Evolutionary conservation across 2,113 vertebrate species (phyloP).

Genomic region (Anser cygnoides): DNA sequence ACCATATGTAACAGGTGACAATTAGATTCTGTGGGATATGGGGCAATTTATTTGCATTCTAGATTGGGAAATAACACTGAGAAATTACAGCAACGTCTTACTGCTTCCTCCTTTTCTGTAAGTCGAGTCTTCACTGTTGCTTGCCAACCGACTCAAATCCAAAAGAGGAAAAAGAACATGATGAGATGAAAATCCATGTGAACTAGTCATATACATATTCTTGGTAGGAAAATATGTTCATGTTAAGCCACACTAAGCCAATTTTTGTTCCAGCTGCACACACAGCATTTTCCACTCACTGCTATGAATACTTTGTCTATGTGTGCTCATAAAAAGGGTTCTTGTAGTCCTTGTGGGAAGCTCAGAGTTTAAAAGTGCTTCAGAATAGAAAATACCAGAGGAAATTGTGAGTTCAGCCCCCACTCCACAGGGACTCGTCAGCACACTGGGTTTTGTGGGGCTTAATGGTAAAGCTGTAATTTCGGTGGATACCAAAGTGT

Average conservation of each 20-base stretch:
- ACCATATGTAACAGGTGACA: neutral
- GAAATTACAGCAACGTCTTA: neutral
- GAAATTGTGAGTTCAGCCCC: neutral
- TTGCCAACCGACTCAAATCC: neutral
- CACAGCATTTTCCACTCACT: conserved; percentile 26
- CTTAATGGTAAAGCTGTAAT: neutral
- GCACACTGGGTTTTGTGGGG: neutral
- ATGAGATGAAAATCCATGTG: conserved; percentile 2
- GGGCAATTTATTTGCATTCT: neutral
- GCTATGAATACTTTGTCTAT: conserved; percentile 12
- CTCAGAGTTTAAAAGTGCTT: conserved; percentile 25
- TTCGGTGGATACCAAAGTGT: neutral
- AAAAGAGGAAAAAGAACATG: neutral
- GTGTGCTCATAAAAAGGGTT: conserved; percentile 17
- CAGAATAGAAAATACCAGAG: neutral
- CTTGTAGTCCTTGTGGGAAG: conserved; percentile 18
- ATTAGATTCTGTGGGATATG: neutral
- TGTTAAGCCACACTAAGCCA: conserved; percentile 8
- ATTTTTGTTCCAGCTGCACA: conserved; percentile 39
- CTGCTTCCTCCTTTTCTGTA: neutral
- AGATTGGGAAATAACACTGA: neutral
- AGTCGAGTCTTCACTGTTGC: neutral
- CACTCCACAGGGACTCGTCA: neutral
- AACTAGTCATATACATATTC: neutral
- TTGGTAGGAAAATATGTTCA: neutral